Conservation (phyloP, 2,888 invertebrate species). For the Kryphioiulus occultus region DNA sequence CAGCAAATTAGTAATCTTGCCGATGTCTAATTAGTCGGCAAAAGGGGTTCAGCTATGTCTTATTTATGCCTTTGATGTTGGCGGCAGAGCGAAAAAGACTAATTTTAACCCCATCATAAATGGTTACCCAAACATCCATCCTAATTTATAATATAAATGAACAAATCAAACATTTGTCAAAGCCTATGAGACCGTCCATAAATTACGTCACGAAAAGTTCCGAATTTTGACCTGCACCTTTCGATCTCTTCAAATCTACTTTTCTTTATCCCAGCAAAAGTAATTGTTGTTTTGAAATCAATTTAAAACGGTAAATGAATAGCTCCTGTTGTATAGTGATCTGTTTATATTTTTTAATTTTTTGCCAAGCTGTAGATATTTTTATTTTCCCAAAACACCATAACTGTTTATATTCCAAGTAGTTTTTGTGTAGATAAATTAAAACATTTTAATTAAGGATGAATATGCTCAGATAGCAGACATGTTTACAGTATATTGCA, state of each 20-base stretch:
- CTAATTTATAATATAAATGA: background rate
- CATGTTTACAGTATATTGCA: no score
- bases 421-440: no score
- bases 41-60: background rate
- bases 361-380: no score
- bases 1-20: background rate
- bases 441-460: no score
- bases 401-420: no score
- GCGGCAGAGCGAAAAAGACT: background rate
- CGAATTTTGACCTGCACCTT: background rate
- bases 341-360: no score
- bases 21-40: background rate
- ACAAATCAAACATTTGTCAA: background rate
- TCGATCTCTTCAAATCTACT: background rate
- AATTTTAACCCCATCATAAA: background rate
- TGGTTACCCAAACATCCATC: conserved; percentile 9
- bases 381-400: no score
- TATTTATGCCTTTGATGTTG: background rate
- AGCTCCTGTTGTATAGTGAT: no score
- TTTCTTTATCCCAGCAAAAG: background rate
- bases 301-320: background rate
- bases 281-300: background rate
- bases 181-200: background rate
- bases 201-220: background rate
- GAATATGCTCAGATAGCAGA: no score